phyloP scores from a whole-genome alignment of 1,140 invertebrate genomes.

The Magallana gigas region DNA sequence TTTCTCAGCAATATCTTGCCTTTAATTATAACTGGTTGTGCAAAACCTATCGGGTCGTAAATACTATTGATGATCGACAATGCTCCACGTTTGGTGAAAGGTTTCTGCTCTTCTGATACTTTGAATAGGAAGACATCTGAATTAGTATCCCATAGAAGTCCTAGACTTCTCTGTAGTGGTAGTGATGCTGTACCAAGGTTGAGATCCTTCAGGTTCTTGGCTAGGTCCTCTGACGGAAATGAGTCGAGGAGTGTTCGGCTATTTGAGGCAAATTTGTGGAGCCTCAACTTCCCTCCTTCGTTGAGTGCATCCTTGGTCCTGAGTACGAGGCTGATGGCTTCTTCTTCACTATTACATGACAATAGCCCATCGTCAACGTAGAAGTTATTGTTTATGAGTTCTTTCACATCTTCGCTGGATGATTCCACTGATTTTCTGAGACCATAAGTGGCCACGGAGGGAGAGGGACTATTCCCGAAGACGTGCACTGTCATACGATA shows the following conservation, averaged over 20 bases:
- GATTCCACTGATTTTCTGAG: slow-evolving; percentile 47
- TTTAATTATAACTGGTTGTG: neutral
- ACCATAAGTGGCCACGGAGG: slow-evolving; percentile 46
- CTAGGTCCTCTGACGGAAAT: slow-evolving; percentile 50
- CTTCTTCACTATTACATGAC: slow-evolving; percentile 2
- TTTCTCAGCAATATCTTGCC: neutral
- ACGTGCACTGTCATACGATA: slow-evolving; percentile 63
- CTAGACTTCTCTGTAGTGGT: slow-evolving; percentile 57
- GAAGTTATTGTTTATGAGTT: slow-evolving; percentile 47
- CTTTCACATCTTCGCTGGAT: slow-evolving; percentile 21
- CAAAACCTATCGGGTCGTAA: neutral
- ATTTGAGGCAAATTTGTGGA: slow-evolving; percentile 59
- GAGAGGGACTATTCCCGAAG: slow-evolving; percentile 58
- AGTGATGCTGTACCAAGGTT: slow-evolving; percentile 22
- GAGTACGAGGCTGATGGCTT: slow-evolving; percentile 44
- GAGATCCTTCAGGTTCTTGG: slow-evolving; percentile 51
- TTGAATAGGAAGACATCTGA: neutral
- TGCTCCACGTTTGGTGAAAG: neutral
- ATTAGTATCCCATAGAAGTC: slow-evolving; percentile 49
- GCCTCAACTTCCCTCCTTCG: slow-evolving; percentile 16
- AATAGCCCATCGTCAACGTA: slow-evolving; percentile 55
- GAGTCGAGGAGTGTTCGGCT: slow-evolving; percentile 20
- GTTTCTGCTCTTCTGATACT: neutral
- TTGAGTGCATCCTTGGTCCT: neutral
- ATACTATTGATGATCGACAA: slow-evolving; percentile 1